Percentiles rank a stretch among this genome's conserved stretches.
Conservation (phyloP, 2,888 invertebrate genomes). For the Amaurobius ferox region DNA sequence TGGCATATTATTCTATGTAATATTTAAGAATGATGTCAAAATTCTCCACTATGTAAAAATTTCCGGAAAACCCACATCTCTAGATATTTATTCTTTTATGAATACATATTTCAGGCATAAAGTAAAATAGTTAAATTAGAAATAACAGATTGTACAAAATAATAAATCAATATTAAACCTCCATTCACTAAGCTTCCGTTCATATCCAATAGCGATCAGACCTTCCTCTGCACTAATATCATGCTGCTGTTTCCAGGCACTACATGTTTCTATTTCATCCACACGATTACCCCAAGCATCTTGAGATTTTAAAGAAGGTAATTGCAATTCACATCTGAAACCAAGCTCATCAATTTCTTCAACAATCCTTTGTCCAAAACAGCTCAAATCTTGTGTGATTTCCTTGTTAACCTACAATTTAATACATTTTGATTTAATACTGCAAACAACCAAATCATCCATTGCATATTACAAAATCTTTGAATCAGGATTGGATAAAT, state of each 20-base stretch:
- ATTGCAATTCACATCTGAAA: conserved; percentile 79
- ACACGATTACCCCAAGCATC: conserved; percentile 80
- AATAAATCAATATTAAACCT: conserved; percentile 75
- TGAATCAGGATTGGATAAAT: neutral
- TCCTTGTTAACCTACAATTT: conserved; percentile 75
- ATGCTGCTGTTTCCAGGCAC: conserved; percentile 80
- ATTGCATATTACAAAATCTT: neutral
- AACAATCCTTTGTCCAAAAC: conserved; percentile 80
- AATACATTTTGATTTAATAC: neutral
- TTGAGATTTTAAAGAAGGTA: conserved; percentile 79
- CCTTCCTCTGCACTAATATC: conserved; percentile 80
- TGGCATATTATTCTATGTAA: too few relatives aligned
- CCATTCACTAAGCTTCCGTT: conserved; percentile 75
- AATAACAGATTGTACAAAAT: too few relatives aligned
- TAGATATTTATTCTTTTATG: too few relatives aligned
- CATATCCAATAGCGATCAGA: conserved; percentile 80
- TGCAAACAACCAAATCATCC: neutral
- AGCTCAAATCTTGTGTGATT: conserved; percentile 78
- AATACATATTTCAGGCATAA: too few relatives aligned
- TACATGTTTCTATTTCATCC: conserved; percentile 79
- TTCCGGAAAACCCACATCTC: too few relatives aligned
- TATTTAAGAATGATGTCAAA: too few relatives aligned
- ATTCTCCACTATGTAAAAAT: too few relatives aligned
- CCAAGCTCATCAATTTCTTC: conserved; percentile 79
- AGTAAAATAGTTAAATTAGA: too few relatives aligned